Evolutionary conservation across 2,888 invertebrate genomes (phyloP).

Genomic region (Selenia dentaria): DNA sequence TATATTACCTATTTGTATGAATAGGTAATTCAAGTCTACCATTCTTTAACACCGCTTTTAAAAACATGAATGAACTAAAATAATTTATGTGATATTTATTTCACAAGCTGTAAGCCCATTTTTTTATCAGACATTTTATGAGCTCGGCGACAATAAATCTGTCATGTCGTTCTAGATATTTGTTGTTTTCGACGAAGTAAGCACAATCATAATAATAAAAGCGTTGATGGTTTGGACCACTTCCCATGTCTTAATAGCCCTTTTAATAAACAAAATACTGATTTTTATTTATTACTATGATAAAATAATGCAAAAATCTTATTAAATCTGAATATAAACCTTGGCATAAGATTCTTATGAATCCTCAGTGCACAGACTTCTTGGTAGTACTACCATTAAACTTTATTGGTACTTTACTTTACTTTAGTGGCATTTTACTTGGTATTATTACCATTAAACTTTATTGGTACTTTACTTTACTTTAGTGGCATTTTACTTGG

Average conservation of each 20-base stretch:
- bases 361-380: too few species aligned
- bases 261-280: not conserved
- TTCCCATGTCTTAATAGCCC: conserved; percentile 8
- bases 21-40: too few species aligned
- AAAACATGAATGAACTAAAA: conserved; percentile 7
- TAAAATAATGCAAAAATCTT: not conserved
- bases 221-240: conserved; percentile 17
- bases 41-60: not conserved
- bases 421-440: too few species aligned
- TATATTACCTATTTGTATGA: too few species aligned
- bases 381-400: too few species aligned
- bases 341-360: too few species aligned
- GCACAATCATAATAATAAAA: conserved; percentile 15
- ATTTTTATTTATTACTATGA: not conserved
- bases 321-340: not conserved
- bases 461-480: too few species aligned
- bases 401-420: too few species aligned
- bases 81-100: conserved; percentile 9
- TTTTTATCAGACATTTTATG: conserved; percentile 12
- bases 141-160: conserved; percentile 13
- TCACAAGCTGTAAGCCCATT: conserved; percentile 3
- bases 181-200: conserved; percentile 14
- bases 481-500: too few species aligned
- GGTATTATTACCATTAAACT: too few species aligned
- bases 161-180: conserved; percentile 16